These are phyloP conservation scores for Formica exsecta DNA, from an alignment of 1,140 invertebrate species.

Conservation along the genomic window DNA sequence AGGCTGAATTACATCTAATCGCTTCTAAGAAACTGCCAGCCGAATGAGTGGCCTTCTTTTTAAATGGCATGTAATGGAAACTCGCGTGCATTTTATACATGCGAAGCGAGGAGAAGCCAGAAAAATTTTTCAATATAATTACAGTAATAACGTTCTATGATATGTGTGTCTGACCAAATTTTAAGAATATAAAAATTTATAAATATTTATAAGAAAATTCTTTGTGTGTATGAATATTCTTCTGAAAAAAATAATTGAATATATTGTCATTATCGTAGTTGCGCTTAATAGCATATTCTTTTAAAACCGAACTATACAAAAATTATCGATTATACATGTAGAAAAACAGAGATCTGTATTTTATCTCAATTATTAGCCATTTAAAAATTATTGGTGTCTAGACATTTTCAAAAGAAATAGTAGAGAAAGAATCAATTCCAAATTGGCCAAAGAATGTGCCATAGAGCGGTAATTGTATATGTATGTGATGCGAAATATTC, in stretches of 20 bases:
- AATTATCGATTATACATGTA: no score
- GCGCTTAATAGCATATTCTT: no score
- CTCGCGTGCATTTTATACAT: conserved; percentile 19
- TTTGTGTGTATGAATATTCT: no score
- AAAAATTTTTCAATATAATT: conserved; percentile 21
- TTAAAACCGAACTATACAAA: no score
- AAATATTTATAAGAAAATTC: neutral
- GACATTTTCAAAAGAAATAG: neutral
- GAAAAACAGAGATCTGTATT: neutral
- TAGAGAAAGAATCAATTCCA: no score
- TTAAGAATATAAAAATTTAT: neutral
- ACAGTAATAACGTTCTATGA: neutral
- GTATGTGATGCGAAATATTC: no score
- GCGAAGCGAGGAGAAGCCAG: neutral
- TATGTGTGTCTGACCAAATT: neutral
- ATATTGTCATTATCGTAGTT: no score
- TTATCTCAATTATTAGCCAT: no score
- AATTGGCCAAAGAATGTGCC: no score
- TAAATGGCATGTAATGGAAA: conserved; percentile 33
- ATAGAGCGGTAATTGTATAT: no score
- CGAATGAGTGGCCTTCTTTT: conserved; percentile 34
- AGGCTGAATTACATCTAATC: conserved; percentile 69
- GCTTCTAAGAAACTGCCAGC: conserved; percentile 68
- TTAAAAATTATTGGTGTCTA: neutral
- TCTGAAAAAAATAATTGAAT: neutral